Evolutionary conservation across 1,140 invertebrate species (phyloP).

Genomic region (Hylyphantes graminicola): DNA sequence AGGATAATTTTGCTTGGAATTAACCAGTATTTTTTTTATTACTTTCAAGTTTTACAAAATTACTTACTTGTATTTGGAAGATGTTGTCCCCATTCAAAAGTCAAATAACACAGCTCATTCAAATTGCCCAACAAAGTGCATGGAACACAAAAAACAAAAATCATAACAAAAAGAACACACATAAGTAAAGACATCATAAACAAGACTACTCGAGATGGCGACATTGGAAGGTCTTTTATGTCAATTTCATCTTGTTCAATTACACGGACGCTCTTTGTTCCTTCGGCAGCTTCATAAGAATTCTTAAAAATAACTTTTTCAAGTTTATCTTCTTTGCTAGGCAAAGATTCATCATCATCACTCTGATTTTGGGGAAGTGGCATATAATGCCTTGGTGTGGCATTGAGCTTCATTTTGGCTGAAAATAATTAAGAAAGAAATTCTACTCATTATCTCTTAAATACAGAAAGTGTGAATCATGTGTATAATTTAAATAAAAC

Average conservation of each 20-base stretch:
- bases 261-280: conserved; percentile 3
- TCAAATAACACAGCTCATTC: conserved; percentile 1
- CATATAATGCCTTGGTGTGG: conserved; percentile 51
- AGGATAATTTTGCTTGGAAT: no score
- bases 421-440: background rate
- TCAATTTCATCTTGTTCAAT: conserved; percentile 1
- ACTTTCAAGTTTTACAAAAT: no score
- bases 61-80: conserved; percentile 48
- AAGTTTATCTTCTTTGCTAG: conserved; percentile 48
- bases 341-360: conserved; percentile 59
- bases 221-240: conserved; percentile 42
- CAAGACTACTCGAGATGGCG: conserved; percentile 23
- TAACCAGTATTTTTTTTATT: no score
- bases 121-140: conserved; percentile 13
- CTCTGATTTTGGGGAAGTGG: conserved; percentile 54
- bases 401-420: conserved; percentile 48
- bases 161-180: conserved; percentile 51
- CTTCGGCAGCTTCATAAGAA: conserved; percentile 31
- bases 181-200: conserved; percentile 49
- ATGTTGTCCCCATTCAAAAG: conserved; percentile 14
- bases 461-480: no score
- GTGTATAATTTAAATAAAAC: no score
- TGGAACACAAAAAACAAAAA: conserved; percentile 53
- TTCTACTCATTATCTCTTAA: no score
- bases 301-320: conserved; percentile 49